These are phyloP conservation scores for Callyntrura guangdongensis DNA, from an alignment of 2,888 invertebrate genomes.

Conservation along the genomic window DNA sequence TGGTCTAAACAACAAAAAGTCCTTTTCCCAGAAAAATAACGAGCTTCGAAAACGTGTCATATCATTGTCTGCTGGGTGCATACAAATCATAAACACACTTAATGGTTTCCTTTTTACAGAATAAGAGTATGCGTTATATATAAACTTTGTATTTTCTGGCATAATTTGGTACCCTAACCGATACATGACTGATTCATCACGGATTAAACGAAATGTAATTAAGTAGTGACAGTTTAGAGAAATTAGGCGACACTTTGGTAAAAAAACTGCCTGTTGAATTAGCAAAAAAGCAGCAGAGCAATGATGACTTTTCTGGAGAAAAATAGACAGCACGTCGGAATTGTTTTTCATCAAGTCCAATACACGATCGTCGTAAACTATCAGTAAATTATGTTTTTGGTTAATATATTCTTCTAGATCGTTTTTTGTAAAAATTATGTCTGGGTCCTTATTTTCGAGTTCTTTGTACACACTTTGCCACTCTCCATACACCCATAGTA, in stretches of 20 bases:
- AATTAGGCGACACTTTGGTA: not conserved
- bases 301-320: not conserved
- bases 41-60: not conserved
- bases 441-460: not conserved
- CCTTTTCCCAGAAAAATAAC: not conserved
- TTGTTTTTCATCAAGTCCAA: not conserved
- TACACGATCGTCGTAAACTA: not conserved
- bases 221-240: not conserved
- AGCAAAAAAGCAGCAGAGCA: not conserved
- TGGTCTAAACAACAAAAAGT: not conserved
- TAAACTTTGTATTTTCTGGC: not conserved
- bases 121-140: not conserved
- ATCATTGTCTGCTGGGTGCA: not conserved
- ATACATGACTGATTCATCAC: not conserved
- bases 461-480: not conserved
- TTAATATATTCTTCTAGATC: not conserved
- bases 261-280: not conserved
- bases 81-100: not conserved
- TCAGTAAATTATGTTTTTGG: not conserved
- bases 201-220: not conserved
- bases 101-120: not conserved
- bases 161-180: not conserved
- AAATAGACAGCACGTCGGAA: not conserved
- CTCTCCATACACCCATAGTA: not conserved
- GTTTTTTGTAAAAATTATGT: not conserved